Evolutionary conservation across 2,797 vertebrate genomes (phyloP).

Genomic region (Sebastolobus alascanus): DNA sequence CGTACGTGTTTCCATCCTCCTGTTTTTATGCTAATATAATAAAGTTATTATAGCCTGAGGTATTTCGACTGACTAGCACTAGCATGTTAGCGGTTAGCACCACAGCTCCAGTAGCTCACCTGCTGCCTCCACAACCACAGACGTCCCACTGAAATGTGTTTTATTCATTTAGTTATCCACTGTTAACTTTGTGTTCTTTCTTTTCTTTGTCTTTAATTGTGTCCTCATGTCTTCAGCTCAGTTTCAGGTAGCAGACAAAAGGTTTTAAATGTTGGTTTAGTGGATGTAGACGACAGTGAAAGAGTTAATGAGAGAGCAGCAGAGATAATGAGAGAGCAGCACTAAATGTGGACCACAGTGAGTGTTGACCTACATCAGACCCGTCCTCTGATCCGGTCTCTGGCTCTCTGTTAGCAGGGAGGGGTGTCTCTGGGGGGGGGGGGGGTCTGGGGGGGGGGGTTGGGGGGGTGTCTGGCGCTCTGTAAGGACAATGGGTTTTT

Average conservation of each 20-base stretch:
- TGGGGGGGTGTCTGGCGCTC: no score
- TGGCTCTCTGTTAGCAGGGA: not conserved
- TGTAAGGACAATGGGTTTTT: no score
- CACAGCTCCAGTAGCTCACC: no score
- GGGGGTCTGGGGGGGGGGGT: no score
- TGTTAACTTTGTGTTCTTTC: not conserved
- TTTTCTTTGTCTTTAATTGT: not conserved
- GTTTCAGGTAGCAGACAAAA: not conserved
- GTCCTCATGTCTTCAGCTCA: not conserved
- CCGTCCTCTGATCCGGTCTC: not conserved
- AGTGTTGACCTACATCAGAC: not conserved
- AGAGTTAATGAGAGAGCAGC: slow-evolving; percentile 3
- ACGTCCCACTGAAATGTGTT: no score
- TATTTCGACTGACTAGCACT: no score
- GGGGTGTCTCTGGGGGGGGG: no score
- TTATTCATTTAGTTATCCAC: no score
- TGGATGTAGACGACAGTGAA: not conserved
- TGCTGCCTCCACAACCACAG: not conserved
- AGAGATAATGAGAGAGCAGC: not conserved
- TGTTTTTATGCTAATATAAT: no score
- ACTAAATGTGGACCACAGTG: slow-evolving; percentile 9
- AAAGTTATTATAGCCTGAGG: no score
- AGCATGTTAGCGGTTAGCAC: no score
- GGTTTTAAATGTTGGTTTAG: not conserved
- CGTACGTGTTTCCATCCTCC: no score